phyloP scores from a whole-genome alignment of 2,888 invertebrate species.

The Synanthedon myopaeformis region DNA sequence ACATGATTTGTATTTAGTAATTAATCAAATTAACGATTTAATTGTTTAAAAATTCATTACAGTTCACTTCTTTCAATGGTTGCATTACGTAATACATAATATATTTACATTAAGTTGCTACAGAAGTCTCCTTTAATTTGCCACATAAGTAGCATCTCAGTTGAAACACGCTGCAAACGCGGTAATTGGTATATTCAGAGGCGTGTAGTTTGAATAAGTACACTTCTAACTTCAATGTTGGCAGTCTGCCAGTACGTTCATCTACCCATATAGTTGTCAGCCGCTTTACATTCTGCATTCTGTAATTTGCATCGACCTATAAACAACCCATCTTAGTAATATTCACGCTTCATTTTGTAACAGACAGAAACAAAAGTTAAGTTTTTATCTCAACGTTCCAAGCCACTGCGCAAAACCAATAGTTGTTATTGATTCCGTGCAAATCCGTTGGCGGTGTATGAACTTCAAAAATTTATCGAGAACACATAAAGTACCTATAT shows the following conservation, averaged over 20 bases:
- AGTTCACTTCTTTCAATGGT: too few species aligned
- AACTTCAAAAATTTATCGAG: too few species aligned
- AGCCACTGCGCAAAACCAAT: not conserved
- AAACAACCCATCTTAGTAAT: not conserved
- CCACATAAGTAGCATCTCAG: not conserved
- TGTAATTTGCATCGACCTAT: not conserved
- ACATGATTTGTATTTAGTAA: too few species aligned
- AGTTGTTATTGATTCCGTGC: not conserved
- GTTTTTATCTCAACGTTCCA: not conserved
- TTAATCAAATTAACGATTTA: too few species aligned
- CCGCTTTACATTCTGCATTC: not conserved
- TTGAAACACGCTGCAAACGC: not conserved
- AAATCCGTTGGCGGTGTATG: too few species aligned
- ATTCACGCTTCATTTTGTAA: not conserved
- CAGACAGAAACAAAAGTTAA: not conserved
- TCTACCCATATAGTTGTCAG: not conserved
- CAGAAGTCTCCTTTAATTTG: too few species aligned
- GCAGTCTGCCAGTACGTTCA: not conserved
- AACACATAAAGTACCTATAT: too few species aligned
- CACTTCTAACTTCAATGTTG: not conserved
- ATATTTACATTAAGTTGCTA: too few species aligned
- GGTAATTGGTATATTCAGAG: not conserved
- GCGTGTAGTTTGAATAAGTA: not conserved
- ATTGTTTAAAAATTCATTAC: too few species aligned
- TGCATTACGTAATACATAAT: too few species aligned